Evolutionary conservation across 92 coral and sea anemone species (phyloP).

Genomic region (Heteractis magnifica): DNA sequence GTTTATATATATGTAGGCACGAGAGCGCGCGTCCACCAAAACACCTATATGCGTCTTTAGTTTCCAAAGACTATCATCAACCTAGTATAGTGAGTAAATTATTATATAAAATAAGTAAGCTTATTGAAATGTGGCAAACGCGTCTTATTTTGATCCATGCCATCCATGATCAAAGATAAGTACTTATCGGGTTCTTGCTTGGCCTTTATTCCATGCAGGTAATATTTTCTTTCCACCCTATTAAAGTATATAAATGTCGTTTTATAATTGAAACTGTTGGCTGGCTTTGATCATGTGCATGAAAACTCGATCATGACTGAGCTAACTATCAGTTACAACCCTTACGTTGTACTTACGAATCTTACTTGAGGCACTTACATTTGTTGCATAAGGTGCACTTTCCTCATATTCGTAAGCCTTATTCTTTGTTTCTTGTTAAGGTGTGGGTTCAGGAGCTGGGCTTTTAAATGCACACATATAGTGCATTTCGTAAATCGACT

Average conservation of each 20-base stretch:
- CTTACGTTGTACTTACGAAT: no score
- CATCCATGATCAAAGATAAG: constrained; percentile 27
- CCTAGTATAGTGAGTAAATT: not conserved
- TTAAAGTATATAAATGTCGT: not conserved
- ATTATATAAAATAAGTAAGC: no score
- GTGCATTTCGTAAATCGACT: constrained; percentile 35
- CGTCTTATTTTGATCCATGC: constrained; percentile 34
- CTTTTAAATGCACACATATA: constrained; percentile 25
- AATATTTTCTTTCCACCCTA: constrained; percentile 46
- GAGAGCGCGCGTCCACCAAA: constrained; percentile 15
- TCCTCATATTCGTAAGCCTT: constrained; percentile 11
- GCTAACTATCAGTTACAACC: no score
- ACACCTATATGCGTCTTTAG: constrained; percentile 49
- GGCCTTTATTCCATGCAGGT: constrained; percentile 47
- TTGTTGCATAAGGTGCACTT: constrained; percentile 40
- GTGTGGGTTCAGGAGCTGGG: not conserved
- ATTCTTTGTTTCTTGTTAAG: not conserved
- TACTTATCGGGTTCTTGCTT: constrained; percentile 28
- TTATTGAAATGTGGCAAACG: constrained; percentile 23
- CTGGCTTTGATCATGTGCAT: no score
- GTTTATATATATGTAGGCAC: constrained; percentile 40
- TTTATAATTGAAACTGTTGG: not conserved
- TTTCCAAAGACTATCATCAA: constrained; percentile 27
- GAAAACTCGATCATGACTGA: no score
- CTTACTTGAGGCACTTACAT: no score